Evolutionary conservation across 1,140 invertebrate genomes (phyloP).

Genomic region (Scaptomyza montana): DNA sequence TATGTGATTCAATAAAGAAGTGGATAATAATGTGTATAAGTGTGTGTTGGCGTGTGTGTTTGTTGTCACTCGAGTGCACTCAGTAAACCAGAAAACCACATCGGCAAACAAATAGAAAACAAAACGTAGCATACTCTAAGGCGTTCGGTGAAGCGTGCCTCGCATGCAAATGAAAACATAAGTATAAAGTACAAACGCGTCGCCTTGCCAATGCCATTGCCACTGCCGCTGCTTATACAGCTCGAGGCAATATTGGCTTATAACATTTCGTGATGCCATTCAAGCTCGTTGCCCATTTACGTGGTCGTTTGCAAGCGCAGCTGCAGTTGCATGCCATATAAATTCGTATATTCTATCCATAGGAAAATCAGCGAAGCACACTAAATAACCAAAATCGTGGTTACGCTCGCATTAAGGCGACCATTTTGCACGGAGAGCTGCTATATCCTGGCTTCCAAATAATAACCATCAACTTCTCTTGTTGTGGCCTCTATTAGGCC

Average conservation of each 20-base stretch:
- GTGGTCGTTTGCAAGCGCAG: constrained; percentile 57
- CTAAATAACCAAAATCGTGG: constrained; percentile 30
- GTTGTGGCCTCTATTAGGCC: neutral
- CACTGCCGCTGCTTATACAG: neutral
- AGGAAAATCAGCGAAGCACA: constrained; percentile 1
- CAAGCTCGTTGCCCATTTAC: constrained; percentile 54
- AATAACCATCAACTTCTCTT: constrained; percentile 32
- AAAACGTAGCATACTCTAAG: constrained; percentile 67
- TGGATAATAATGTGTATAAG: constrained; percentile 3
- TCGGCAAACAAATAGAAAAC: constrained; percentile 73
- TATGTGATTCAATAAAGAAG: neutral
- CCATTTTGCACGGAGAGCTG: constrained; percentile 16
- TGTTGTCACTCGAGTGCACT: constrained; percentile 42
- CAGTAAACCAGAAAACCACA: constrained; percentile 44
- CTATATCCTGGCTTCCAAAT: constrained; percentile 37
- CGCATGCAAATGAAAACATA: constrained; percentile 65
- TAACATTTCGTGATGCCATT: constrained; percentile 60
- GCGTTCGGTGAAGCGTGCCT: constrained; percentile 57
- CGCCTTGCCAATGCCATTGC: neutral
- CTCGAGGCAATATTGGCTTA: constrained; percentile 53
- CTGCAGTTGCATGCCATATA: constrained; percentile 39
- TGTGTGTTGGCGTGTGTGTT: neutral
- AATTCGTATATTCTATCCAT: constrained; percentile 47
- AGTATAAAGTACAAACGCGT: constrained; percentile 25
- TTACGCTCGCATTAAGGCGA: constrained; percentile 29